Evolutionary conservation across 2,888 invertebrate species (phyloP).

Genomic region (Brachyptera putata): DNA sequence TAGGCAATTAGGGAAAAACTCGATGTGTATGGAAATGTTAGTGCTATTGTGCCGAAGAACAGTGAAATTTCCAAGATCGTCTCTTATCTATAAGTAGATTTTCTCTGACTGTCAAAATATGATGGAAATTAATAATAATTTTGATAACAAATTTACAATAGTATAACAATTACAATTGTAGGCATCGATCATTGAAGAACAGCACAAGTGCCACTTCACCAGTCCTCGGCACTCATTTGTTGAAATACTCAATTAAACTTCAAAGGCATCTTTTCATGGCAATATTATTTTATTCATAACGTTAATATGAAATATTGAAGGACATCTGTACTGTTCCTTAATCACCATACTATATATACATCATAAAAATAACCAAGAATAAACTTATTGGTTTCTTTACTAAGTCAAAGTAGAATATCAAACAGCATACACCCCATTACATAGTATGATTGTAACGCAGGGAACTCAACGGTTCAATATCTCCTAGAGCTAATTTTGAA

Average conservation of each 20-base stretch:
- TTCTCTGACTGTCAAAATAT: conserved; percentile 33
- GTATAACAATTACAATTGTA: no score
- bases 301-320: conserved; percentile 29
- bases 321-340: conserved; percentile 34
- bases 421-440: no score
- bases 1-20: no score
- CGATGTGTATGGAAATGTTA: conserved; percentile 25
- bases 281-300: conserved; percentile 23
- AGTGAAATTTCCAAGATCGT: conserved; percentile 54
- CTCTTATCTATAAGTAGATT: conserved; percentile 13
- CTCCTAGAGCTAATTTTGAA: no score
- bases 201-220: conserved; percentile 42
- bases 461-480: no score
- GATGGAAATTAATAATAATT: conserved; percentile 15
- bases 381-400: neutral
- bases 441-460: no score
- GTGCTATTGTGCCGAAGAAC: conserved; percentile 73
- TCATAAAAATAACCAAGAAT: conserved; percentile 3
- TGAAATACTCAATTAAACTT: conserved; percentile 44
- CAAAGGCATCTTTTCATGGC: conserved; percentile 40
- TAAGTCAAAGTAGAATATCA: no score
- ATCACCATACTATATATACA: conserved; percentile 10
- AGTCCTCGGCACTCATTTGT: conserved; percentile 49
- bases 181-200: conserved; percentile 30
- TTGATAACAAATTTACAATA: conserved; percentile 13